phyloP scores from a whole-genome alignment of 2,113 vertebrate genomes.

The Gymnobelideus leadbeateri region DNA sequence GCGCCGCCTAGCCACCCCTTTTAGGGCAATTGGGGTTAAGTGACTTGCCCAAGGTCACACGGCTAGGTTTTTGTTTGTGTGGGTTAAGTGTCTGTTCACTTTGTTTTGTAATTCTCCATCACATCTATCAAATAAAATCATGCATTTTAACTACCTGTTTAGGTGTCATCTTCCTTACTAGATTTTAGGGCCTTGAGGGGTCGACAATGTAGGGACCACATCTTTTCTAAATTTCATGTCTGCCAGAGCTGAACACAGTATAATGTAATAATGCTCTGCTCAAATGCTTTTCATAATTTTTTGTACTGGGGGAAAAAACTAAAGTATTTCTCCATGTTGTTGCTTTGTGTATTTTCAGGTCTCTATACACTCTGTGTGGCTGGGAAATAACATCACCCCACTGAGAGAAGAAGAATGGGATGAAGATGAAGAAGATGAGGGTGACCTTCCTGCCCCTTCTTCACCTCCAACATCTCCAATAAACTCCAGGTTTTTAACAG shows the following conservation, averaged over 20 bases:
- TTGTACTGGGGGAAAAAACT: background rate
- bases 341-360: constrained; percentile 86
- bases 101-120: background rate
- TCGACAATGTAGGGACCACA: background rate
- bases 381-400: constrained; percentile 97
- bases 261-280: background rate
- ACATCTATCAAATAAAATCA: background rate
- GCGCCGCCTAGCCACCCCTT: too few relatives aligned
- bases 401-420: constrained; percentile 97
- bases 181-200: background rate
- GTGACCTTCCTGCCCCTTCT: constrained; percentile 87
- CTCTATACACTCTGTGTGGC: constrained; percentile 98
- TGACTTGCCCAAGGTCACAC: too few relatives aligned
- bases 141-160: background rate
- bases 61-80: too few relatives aligned
- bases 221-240: background rate
- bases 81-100: too few relatives aligned
- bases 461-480: constrained; percentile 94
- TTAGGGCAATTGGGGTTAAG: too few relatives aligned
- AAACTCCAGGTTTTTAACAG: constrained; percentile 91
- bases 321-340: background rate
- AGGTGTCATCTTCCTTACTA: background rate
- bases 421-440: constrained; percentile 97
- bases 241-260: fast-evolving
- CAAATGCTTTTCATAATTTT: background rate